Percentiles rank a stretch among this genome's conserved stretches.
phyloP scores from a whole-genome alignment of 2,113 vertebrate genomes.

The Cyprinodon variegatus region DNA sequence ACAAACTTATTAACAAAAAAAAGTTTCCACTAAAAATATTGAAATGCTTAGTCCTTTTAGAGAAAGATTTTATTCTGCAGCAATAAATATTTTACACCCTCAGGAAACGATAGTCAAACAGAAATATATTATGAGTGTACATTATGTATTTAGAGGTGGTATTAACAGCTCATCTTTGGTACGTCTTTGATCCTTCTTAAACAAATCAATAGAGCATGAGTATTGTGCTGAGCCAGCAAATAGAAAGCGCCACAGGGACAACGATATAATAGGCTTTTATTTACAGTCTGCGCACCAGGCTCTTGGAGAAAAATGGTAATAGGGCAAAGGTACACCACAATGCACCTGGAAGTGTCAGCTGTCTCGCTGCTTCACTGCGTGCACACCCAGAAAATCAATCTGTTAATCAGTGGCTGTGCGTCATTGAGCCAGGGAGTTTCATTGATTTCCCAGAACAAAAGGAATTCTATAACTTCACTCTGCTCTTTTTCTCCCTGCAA shows the following conservation, averaged over 20 bases:
- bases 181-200: conserved; percentile 27
- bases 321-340: conserved; percentile 20
- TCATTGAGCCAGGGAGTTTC: conserved; percentile 44
- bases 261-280: conserved; percentile 36
- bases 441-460: conserved; percentile 65
- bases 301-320: conserved; percentile 42
- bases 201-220: conserved; percentile 29
- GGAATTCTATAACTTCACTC: conserved; percentile 43
- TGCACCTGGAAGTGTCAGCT: conserved; percentile 23
- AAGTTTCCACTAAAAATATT: not conserved
- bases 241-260: conserved; percentile 24
- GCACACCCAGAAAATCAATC: conserved; percentile 47
- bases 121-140: not conserved
- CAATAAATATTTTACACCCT: conserved; percentile 1
- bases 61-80: not conserved
- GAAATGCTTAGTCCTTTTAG: conserved; percentile 2
- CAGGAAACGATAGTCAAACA: not conserved
- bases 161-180: conserved; percentile 22
- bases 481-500: conserved; percentile 21
- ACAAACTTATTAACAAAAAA: not conserved
- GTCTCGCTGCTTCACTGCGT: conserved; percentile 20
- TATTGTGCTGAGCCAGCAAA: conserved; percentile 42
- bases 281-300: conserved; percentile 21
- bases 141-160: conserved; percentile 8
- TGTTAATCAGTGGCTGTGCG: conserved; percentile 49